These are phyloP conservation scores for Notamacropus eugenii DNA, from an alignment of 2,797 vertebrate species.

Conservation along the genomic window DNA sequence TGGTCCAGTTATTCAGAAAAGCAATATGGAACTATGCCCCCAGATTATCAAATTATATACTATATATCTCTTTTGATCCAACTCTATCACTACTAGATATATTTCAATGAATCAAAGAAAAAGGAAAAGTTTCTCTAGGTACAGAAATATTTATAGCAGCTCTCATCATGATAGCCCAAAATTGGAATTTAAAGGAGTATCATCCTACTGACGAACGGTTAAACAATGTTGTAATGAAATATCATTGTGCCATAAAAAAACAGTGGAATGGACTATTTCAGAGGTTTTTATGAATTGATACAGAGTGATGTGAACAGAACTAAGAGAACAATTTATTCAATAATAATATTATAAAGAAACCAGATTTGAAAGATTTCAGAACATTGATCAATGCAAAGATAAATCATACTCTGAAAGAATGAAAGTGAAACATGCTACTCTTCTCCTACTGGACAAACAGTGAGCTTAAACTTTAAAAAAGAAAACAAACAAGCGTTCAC, in stretches of 20 bases:
- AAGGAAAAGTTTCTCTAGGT: background rate
- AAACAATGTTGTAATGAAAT: background rate
- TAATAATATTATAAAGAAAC: background rate
- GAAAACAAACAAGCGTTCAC: background rate
- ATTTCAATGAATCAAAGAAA: background rate
- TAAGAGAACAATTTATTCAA: background rate
- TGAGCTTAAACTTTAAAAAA: background rate
- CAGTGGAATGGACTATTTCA: background rate
- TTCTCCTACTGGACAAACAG: background rate
- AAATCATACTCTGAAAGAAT: background rate
- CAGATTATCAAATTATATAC: background rate
- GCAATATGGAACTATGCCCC: background rate
- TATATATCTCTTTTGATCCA: background rate
- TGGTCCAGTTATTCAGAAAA: background rate
- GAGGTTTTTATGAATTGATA: background rate
- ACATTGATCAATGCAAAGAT: background rate
- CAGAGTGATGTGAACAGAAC: background rate
- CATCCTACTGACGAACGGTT: background rate
- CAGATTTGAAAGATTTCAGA: background rate
- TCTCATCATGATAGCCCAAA: background rate
- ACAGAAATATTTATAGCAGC: background rate
- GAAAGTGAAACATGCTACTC: background rate
- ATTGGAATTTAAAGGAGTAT: background rate
- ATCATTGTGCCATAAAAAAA: background rate
- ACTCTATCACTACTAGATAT: background rate